Evolutionary conservation across 2,888 invertebrate species (phyloP).

Genomic region (Chrysolina haemoptera): DNA sequence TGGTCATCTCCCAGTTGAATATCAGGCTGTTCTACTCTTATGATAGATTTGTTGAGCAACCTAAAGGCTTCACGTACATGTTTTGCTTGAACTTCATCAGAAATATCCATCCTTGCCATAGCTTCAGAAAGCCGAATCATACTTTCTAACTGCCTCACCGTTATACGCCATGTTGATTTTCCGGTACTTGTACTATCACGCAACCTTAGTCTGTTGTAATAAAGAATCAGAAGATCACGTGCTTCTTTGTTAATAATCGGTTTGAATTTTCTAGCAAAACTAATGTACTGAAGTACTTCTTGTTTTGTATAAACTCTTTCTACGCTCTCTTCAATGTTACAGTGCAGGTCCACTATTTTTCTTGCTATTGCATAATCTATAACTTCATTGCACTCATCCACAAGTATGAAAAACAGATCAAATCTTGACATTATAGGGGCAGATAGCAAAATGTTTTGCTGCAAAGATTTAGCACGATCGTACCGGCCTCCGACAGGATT

Average conservation of each 20-base stretch:
- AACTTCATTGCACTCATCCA: slow-evolving; percentile 96
- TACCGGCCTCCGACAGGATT: slow-evolving; percentile 96
- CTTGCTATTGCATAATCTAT: slow-evolving; percentile 97
- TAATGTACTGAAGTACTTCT: slow-evolving; percentile 95
- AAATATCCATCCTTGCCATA: slow-evolving; percentile 96
- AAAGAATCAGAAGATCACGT: slow-evolving; percentile 82
- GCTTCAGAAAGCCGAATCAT: slow-evolving; percentile 97
- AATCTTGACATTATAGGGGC: slow-evolving; percentile 99
- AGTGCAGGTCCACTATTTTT: slow-evolving; percentile 95
- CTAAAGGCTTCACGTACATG: slow-evolving; percentile 94
- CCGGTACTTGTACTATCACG: slow-evolving; percentile 78
- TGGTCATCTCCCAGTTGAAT: slow-evolving; percentile 92
- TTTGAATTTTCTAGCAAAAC: slow-evolving; percentile 96
- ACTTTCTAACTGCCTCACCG: slow-evolving; percentile 95
- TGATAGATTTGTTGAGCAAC: slow-evolving; percentile 95
- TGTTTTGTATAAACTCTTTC: slow-evolving; percentile 89
- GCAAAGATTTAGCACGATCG: slow-evolving; percentile 92
- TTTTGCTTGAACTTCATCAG: slow-evolving; percentile 86
- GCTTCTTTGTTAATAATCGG: slow-evolving; percentile 89
- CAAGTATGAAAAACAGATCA: slow-evolving; percentile 97
- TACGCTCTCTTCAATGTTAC: slow-evolving; percentile 84
- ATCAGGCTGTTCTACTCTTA: slow-evolving; percentile 97
- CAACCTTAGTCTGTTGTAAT: slow-evolving; percentile 90
- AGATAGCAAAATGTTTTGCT: slow-evolving; percentile 93
- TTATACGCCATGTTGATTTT: slow-evolving; percentile 93